These are phyloP conservation scores for Diaprepes abbreviatus DNA, from an alignment of 2,888 invertebrate genomes.

Conservation along the genomic window DNA sequence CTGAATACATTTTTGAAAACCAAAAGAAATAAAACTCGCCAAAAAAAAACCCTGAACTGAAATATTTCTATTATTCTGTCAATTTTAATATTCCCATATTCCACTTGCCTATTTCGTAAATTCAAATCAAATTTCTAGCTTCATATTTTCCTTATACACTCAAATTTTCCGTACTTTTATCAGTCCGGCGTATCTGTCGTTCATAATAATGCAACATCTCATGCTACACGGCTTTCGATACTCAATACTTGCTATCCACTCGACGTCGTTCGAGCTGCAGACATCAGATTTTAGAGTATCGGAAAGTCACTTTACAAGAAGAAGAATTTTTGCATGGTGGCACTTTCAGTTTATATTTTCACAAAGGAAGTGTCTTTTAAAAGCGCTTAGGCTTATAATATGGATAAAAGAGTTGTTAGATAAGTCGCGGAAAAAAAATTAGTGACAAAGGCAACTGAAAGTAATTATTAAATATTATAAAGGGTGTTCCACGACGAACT, in stretches of 20 bases:
- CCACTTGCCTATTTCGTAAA: no score
- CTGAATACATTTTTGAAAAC: no score
- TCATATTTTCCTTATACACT: slow-evolving; percentile 3
- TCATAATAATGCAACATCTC: slow-evolving; percentile 36
- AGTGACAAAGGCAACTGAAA: no score
- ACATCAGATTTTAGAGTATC: slow-evolving; percentile 35
- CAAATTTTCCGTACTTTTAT: slow-evolving; percentile 34
- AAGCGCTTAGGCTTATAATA: no score
- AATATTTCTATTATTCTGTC: no score
- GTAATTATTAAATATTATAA: no score
- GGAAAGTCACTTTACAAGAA: slow-evolving; percentile 20
- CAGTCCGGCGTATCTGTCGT: slow-evolving; percentile 26
- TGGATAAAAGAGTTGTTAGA: no score
- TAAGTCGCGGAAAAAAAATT: no score
- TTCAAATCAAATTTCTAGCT: not conserved
- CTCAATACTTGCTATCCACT: slow-evolving; percentile 31
- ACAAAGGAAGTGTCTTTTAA: not conserved
- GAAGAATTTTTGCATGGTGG: slow-evolving; percentile 12
- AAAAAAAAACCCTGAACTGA: no score
- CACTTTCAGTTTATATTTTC: not conserved
- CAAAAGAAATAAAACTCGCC: no score
- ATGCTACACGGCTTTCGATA: slow-evolving; percentile 35
- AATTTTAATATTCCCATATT: no score
- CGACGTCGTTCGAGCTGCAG: slow-evolving; percentile 24
- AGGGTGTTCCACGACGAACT: no score